These are phyloP conservation scores for Sphaerophoria rueppellii DNA, from an alignment of 2,888 invertebrate genomes.

Conservation along the genomic window DNA sequence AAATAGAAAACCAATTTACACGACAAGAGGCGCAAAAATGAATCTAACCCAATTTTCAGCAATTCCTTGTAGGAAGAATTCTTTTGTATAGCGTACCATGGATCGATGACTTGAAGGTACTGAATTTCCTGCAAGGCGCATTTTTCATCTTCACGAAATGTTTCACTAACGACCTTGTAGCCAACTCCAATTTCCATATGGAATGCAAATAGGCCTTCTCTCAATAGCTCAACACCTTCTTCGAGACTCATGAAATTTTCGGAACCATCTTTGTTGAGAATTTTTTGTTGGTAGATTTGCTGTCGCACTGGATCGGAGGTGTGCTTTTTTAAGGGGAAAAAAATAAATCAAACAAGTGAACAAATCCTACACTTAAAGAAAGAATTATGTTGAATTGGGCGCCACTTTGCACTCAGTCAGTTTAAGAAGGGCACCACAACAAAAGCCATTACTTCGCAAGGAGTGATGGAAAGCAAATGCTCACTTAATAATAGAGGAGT, in stretches of 20 bases:
- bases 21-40: no score
- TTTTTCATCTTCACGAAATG: slow-evolving; percentile 87
- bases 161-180: slow-evolving; percentile 87
- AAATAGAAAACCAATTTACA: not conserved
- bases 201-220: slow-evolving; percentile 86
- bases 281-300: slow-evolving; percentile 86
- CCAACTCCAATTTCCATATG: slow-evolving; percentile 87
- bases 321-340: slow-evolving; percentile 82
- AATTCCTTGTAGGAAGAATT: slow-evolving; percentile 85
- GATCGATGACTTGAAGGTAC: slow-evolving; percentile 85
- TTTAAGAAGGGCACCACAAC: no score
- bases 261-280: slow-evolving; percentile 85
- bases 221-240: slow-evolving; percentile 85
- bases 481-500: no score
- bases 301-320: slow-evolving; percentile 86
- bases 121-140: slow-evolving; percentile 88
- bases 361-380: no score
- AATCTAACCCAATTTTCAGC: slow-evolving; percentile 85
- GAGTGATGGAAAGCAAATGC: no score
- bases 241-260: slow-evolving; percentile 85
- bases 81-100: slow-evolving; percentile 86
- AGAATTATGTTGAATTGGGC: no score
- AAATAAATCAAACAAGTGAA: no score
- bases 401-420: no score
- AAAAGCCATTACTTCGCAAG: no score